Evolutionary conservation across 2,113 vertebrate genomes (phyloP), one percentile per base, ranked within the genome.

Genomic region (Hirundichthys speculiger): DNA sequence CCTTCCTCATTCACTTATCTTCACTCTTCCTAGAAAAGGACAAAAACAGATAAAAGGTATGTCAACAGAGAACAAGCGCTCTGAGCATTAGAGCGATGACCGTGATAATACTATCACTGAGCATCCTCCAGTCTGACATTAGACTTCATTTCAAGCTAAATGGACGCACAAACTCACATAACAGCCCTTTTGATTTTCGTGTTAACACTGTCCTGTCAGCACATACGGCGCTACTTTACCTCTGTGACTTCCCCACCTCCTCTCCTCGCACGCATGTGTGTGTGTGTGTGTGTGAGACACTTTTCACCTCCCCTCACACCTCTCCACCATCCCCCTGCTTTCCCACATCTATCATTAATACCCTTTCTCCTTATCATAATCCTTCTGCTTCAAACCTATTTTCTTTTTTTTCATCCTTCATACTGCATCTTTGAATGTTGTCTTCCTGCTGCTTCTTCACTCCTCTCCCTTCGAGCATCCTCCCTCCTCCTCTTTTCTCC

Each of bases 111-210:
- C 48, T 51, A 12, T 48, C 15, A 18, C 70, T 34, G 73, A 76
- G 71, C 73, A 75, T 75, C 65, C 67, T 40, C 6, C 66, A 15
- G 61, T 61, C 47, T 40, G n/a, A 80, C 82, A 74, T 73, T 84
- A 86, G 64, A 84, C 84, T 86, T 83, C 75, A 69, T 68, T 63
- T 34, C 21, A 58, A 45, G 69, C 45, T 58, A 64, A 47, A 41
- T 13, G 43, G 55, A 25, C 55, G 46, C 55, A 60, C n/a, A n/a
- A 52, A 52, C 38, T 45, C 57, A 22, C 56, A 69, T 25, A 82
- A 83, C 85, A 75, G 71, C 52, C 73, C 50, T 77, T 89, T 88
- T 89, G 85, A 89, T 88, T 87, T 86, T 75, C 77, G 81, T 73
- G 64, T 79, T 77, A 87, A 78, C 75, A 42, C 82, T 65, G 73